These are phyloP conservation scores for Thereva nobilitata DNA, from an alignment of 2,888 invertebrate species.

Conservation along the genomic window DNA sequence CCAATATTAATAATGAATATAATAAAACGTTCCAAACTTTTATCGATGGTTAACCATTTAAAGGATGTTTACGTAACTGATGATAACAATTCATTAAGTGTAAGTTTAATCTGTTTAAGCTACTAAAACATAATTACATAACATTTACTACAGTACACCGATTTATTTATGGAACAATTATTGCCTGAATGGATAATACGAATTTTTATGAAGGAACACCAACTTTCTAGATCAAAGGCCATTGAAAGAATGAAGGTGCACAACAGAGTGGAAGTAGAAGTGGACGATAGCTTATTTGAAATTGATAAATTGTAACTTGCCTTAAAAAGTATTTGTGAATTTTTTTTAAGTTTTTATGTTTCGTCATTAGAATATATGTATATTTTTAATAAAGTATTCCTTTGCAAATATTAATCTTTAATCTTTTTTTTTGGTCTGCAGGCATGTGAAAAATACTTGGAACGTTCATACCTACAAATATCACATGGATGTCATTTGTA, in stretches of 20 bases:
- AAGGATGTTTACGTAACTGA: constrained; percentile 28
- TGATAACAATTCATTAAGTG: constrained; percentile 23
- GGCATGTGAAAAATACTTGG: no score
- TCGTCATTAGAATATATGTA: no score
- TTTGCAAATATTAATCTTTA: no score
- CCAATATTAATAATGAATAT: constrained; percentile 31
- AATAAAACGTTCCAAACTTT: constrained; percentile 9
- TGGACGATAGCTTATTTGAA: no score
- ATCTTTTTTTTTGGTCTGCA: no score
- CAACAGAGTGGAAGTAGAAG: constrained; percentile 13
- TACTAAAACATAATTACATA: background rate
- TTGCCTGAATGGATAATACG: constrained; percentile 38
- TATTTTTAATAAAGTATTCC: no score
- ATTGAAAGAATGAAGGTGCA: constrained; percentile 32
- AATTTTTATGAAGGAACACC: constrained; percentile 38
- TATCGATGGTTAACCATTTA: constrained; percentile 30
- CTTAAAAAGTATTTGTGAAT: no score
- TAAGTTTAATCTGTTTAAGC: constrained; percentile 14
- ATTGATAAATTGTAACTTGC: no score
- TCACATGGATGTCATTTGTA: no score
- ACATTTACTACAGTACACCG: constrained; percentile 31
- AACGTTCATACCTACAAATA: no score
- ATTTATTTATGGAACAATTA: constrained; percentile 36
- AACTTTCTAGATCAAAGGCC: constrained; percentile 28
- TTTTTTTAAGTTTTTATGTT: no score